phyloP scores from a whole-genome alignment of 2,113 vertebrate genomes.

The Tragelaphus buxtoni region DNA sequence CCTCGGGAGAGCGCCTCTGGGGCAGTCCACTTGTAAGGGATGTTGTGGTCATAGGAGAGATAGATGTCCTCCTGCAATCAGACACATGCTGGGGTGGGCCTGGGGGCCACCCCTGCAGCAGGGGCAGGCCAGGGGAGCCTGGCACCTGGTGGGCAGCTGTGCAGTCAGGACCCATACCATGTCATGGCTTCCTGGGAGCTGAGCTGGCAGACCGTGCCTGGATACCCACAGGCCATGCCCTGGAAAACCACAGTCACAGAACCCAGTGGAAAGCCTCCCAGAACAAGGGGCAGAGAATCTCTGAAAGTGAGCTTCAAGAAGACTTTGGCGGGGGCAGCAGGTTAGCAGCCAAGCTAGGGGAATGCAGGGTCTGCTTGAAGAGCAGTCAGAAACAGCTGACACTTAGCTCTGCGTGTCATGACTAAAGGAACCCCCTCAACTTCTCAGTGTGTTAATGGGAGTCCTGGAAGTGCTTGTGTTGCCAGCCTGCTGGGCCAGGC shows the following conservation, averaged over 20 bases:
- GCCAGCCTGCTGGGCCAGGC: not conserved
- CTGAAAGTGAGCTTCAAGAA: not conserved
- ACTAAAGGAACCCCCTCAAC: not conserved
- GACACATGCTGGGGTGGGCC: not conserved
- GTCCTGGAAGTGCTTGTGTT: not conserved
- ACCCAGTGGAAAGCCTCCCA: not conserved
- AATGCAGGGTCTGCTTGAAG: not conserved
- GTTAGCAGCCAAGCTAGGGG: not conserved
- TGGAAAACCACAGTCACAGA: not conserved
- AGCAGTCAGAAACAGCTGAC: no score
- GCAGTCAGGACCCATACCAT: not conserved
- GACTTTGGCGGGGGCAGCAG: not conserved
- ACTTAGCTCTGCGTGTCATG: not conserved
- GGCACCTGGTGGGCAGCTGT: not conserved
- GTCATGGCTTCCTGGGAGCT: not conserved
- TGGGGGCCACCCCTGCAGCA: rapidly evolving
- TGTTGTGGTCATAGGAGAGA: conserved; percentile 77
- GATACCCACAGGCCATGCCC: not conserved
- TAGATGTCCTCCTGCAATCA: conserved; percentile 83
- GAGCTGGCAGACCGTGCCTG: not conserved
- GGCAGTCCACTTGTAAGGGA: conserved; percentile 88
- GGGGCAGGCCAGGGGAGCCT: rapidly evolving
- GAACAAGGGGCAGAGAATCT: not conserved
- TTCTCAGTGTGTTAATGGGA: not conserved
- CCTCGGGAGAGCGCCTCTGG: conserved; percentile 84